Conservation (phyloP, 2,797 vertebrate species). For the Scleropages formosus region DNA sequence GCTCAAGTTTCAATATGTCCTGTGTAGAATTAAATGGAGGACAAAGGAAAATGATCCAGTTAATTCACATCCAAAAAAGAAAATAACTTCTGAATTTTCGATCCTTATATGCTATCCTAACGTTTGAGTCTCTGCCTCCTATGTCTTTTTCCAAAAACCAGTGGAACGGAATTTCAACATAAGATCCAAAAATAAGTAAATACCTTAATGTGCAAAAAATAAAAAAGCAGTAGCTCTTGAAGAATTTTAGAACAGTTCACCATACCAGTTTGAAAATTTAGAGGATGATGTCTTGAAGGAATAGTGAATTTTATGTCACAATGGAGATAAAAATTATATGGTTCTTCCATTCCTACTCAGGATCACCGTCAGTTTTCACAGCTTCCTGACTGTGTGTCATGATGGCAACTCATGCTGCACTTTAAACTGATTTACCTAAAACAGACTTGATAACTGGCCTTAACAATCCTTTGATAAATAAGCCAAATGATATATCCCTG, state of each 20-base stretch:
- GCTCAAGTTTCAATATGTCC: too few species aligned
- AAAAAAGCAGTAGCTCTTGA: not conserved
- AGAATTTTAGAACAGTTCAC: not conserved
- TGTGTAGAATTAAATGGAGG: too few species aligned
- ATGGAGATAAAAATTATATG: not conserved
- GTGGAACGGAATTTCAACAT: not conserved
- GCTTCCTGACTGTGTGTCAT: too few species aligned
- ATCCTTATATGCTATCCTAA: not conserved
- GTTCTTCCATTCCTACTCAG: not conserved
- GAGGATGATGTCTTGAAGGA: not conserved
- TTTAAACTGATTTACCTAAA: too few species aligned
- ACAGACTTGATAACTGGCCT: too few species aligned
- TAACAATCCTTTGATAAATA: not conserved
- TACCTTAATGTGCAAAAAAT: slow-evolving; percentile 7
- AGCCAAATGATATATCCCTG: not conserved
- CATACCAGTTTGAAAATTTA: slow-evolving; percentile 6
- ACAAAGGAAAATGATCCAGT: too few species aligned
- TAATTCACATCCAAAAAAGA: not conserved
- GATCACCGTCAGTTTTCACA: too few species aligned
- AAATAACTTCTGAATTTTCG: not conserved
- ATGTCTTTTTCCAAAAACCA: not conserved
- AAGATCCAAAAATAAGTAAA: not conserved
- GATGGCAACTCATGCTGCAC: too few species aligned
- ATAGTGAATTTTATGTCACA: slow-evolving; percentile 11
- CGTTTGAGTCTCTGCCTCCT: not conserved